Evolutionary conservation across 1,140 invertebrate genomes (phyloP), one percentile per base, ranked within the genome.

Genomic region (Lepidurus couesii): DNA sequence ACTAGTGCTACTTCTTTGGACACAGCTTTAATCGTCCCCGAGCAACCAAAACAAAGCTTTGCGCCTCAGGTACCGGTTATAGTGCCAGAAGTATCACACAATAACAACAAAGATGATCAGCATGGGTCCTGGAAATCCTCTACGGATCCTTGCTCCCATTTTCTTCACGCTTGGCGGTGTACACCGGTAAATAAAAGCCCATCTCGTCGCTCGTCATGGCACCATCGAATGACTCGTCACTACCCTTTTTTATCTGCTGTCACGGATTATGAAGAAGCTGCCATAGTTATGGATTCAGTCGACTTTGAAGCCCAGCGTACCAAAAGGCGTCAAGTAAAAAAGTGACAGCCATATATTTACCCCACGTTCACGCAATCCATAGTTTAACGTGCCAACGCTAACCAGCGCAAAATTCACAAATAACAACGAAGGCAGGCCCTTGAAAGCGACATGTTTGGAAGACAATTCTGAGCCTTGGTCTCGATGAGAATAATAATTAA

Each of bases 111-210:
- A 16, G 24, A 44, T n/a, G 13, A 21, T 21, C 16, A 65, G 16
- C 53, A 65, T 16, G 53, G 53, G 16, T 21, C 53, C 6, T 65
- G 53, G 53, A 8, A n/a, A n/a, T 65, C 21, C 21, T 65, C 53
- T 16, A 42, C 47, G n/a, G 77, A 78, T 74, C 77, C 77, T 13
- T 78, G 77, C 77, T 73, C 53, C 10, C 77, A 78, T 78, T 73
- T 73, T 26, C 74, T 78, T 24, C 77, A 78, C 13, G 74, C 53
- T 21, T 78, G 77, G 77, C 21, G 73, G 42, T 78, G 77, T 74
- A 79, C 44, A 0, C 74, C 53, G 16, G 8, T n/a, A 13, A 65
- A 65, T 21, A 7, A 13, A 65, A 65, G 53, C n/a, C 7, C 53
- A 7, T 65, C 53, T 7, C 53, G 53, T 9, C 53, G 53, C 1